Conservation (phyloP, 2,113 vertebrate genomes). For the Hypocryptadius cinnamomeus region DNA sequence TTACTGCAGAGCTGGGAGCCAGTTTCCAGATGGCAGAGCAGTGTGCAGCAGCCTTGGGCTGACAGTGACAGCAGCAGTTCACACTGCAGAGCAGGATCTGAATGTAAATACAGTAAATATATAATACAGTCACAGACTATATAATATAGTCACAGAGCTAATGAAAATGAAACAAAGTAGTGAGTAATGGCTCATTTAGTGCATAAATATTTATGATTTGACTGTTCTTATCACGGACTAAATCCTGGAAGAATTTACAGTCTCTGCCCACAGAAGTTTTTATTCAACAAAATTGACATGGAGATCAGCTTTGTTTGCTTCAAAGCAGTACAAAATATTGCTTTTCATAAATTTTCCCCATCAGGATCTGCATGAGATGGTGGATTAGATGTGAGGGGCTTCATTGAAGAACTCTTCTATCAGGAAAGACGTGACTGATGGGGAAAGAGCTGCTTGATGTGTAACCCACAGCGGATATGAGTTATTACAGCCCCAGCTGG, state of each 20-base stretch:
- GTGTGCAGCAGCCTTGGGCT: neutral
- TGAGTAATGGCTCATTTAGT: neutral
- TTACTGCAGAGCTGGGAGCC: fast-evolving
- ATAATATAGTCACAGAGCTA: neutral
- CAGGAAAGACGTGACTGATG: conserved; percentile 26
- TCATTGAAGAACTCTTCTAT: conserved; percentile 1
- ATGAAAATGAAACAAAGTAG: neutral
- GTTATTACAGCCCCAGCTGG: conserved; percentile 56
- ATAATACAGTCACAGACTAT: too few species aligned
- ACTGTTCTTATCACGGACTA: neutral
- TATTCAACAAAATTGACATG: neutral
- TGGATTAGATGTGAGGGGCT: neutral
- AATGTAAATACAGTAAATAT: neutral
- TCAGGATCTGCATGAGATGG: neutral
- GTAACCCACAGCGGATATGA: conserved; percentile 54
- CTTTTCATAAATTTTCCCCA: neutral
- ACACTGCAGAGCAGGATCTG: neutral
- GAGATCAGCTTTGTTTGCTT: neutral
- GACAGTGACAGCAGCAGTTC: neutral
- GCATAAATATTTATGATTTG: conserved; percentile 31
- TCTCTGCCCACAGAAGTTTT: neutral
- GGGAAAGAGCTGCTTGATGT: conserved; percentile 33
- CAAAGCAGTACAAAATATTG: neutral
- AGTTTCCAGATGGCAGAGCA: neutral
- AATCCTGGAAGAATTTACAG: neutral